A percentile compares a stretch with the other conserved stretches of the same genome.
Evolutionary conservation across 2,888 invertebrate species (phyloP).

Genomic region (Apodemia duryi): DNA sequence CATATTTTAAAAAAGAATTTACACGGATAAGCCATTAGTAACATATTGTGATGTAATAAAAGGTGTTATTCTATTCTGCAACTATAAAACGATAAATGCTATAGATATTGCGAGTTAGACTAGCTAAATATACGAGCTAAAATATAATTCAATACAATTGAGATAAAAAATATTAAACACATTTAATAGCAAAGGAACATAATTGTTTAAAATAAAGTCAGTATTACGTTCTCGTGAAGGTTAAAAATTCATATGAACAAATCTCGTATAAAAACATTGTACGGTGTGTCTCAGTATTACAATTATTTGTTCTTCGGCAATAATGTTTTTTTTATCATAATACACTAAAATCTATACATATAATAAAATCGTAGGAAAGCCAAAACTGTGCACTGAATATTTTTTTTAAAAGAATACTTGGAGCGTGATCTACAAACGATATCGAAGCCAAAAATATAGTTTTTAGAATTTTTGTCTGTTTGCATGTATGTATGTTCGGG

Average conservation of each 20-base stretch:
- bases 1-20: slow-evolving; percentile 5
- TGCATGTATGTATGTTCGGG: too few relatives aligned
- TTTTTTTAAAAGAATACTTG: too few relatives aligned
- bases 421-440: too few relatives aligned
- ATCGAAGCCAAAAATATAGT: too few relatives aligned
- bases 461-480: too few relatives aligned
- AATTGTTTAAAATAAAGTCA: slow-evolving; percentile 25
- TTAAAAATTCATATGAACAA: not conserved
- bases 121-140: slow-evolving; percentile 30
- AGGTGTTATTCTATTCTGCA: slow-evolving; percentile 19
- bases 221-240: slow-evolving; percentile 1
- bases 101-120: slow-evolving; percentile 32
- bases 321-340: too few relatives aligned
- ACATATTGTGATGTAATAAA: not conserved
- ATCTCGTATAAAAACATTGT: too few relatives aligned
- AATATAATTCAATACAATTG: slow-evolving; percentile 5
- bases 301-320: too few relatives aligned
- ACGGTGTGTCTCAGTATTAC: too few relatives aligned
- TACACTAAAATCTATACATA: too few relatives aligned
- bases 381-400: too few relatives aligned
- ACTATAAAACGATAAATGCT: slow-evolving; percentile 31
- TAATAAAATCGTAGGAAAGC: too few relatives aligned
- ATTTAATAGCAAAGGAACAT: slow-evolving; percentile 41
- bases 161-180: slow-evolving; percentile 29
- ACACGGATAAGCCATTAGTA: not conserved